Percentiles rank a stretch among this genome's conserved stretches.
Conservation (phyloP, 2,113 vertebrate species). For the Turnix velox region DNA sequence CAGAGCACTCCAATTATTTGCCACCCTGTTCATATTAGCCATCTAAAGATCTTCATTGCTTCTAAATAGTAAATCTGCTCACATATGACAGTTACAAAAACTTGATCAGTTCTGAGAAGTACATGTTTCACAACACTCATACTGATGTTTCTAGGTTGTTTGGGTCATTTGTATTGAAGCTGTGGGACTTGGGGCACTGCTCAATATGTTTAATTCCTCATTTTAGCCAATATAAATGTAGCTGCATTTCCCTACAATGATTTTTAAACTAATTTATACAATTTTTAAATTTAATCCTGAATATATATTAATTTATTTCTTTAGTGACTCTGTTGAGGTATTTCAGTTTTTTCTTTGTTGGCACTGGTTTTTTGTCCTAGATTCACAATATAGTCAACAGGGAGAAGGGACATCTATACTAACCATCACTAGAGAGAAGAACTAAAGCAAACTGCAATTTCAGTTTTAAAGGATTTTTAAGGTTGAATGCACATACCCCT, state of each 20-base stretch:
- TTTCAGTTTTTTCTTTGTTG: background rate
- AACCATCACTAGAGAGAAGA: background rate
- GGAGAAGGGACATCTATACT: background rate
- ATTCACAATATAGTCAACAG: background rate
- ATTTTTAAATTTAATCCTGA: background rate
- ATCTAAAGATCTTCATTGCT: background rate
- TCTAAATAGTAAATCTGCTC: background rate
- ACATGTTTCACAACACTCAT: background rate
- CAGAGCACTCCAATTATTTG: background rate
- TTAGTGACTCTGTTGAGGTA: background rate
- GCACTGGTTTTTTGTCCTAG: background rate
- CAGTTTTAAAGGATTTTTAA: background rate
- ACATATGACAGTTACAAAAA: background rate
- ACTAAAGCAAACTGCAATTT: background rate
- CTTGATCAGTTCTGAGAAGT: background rate
- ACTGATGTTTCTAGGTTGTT: background rate
- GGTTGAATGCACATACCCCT: background rate
- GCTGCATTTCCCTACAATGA: background rate
- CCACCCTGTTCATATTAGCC: background rate
- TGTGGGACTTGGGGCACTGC: fast-evolving
- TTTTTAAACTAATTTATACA: background rate
- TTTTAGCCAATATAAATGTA: background rate
- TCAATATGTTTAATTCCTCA: background rate
- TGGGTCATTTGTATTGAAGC: background rate
- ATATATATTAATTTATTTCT: background rate